Evolutionary conservation across 2,797 vertebrate species (phyloP).

Genomic region (Eulemur rubriventer): DNA sequence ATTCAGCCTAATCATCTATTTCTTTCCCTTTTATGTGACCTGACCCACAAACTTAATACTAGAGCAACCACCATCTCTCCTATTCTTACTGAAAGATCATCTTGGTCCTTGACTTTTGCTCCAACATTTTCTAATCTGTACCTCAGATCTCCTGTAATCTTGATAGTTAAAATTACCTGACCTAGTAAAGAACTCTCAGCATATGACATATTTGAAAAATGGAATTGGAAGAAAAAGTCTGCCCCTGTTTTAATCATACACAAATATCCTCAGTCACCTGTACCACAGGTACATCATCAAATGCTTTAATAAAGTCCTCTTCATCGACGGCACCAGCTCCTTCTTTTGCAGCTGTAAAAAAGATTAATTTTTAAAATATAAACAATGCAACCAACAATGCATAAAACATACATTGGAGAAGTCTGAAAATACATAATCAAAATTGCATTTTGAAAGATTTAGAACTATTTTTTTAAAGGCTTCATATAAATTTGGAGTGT

Average conservation of each 20-base stretch:
- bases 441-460: conserved; percentile 50
- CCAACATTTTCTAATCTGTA: neutral
- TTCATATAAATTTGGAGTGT: neutral
- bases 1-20: neutral
- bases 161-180: neutral
- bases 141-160: neutral
- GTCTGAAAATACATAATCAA: conserved; percentile 32
- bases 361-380: conserved; percentile 44
- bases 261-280: conserved; percentile 86
- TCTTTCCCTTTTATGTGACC: neutral
- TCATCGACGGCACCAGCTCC: conserved; percentile 97
- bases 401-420: conserved; percentile 32
- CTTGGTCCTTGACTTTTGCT: neutral
- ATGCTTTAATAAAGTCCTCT: conserved; percentile 97
- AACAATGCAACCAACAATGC: conserved; percentile 44
- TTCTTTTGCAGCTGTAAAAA: conserved; percentile 89
- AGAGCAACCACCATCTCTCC: neutral
- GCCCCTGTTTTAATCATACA: neutral
- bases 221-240: neutral
- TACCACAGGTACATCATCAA: conserved; percentile 94
- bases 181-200: neutral
- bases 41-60: neutral
- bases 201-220: neutral
- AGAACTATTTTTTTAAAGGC: neutral
- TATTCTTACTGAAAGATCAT: neutral